Base-by-base conservation (phyloP, 2,888 invertebrate genomes). In the Tipula unca region DNA sequence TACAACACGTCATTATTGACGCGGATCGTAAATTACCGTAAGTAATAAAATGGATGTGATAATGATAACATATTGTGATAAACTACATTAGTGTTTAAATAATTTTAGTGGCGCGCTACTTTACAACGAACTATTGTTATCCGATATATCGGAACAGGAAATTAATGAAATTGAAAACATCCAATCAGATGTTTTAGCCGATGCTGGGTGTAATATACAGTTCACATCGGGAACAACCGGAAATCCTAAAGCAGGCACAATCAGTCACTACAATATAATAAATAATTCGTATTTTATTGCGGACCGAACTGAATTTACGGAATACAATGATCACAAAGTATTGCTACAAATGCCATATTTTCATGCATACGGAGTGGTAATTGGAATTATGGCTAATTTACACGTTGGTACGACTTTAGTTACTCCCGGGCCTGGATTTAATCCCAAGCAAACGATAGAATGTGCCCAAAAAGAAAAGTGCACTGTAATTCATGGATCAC, bases 181-280 rank as follows among this genome's bases (percentile, higher is more conserved):
- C n/a, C 94, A 94, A 88, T 87, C 90, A 0, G 88, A 89, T 0
- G 92, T 96, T 13, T 92, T 93, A 85, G 93, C 95, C 42, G 94
- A 95, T 89, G 93, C 93, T 82, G 92, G 94, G 0, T 94, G 93
- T 88, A 96, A 95, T 89, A 94, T 98, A 87, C 94, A 96, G 89
- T 97, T 96, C 89, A 96, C 97, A 0, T 97, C 97, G 0, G 96
- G 96, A 20, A 96, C 96, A 0, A 96, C 97, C 0, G 93, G 93
- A 0, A 88, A 91, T 54, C 96, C 97, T 0, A 97, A 97, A 90
- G 97, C 95, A 1, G 93, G 95, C 0, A 89, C 93, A 0, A 88
- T 96, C 0, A 93, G 94, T 1, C 97, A 98, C 89, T 93, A 94
- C 88, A 93, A 93, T 86, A 91, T 95, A 20, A 91, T 96, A 1